Conservation (phyloP, 2,113 vertebrate genomes). For the Trachemys scripta region DNA sequence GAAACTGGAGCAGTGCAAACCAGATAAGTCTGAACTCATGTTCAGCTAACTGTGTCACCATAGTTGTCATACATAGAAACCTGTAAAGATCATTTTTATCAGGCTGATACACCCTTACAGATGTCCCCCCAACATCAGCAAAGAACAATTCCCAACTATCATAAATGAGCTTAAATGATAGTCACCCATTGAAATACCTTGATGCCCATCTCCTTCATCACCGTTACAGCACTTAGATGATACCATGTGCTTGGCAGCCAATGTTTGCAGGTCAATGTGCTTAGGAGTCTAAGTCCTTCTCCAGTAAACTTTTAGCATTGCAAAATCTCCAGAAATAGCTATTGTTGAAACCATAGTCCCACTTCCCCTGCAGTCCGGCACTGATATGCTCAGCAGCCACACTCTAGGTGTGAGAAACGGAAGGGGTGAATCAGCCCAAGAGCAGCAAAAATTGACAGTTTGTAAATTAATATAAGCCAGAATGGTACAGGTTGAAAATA, state of each 20-base stretch:
- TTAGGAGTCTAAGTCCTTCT: neutral
- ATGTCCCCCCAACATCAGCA: neutral
- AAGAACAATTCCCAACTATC: neutral
- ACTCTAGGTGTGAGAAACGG: neutral
- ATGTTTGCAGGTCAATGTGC: neutral
- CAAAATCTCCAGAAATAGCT: neutral
- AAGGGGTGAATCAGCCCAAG: neutral
- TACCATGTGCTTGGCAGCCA: neutral
- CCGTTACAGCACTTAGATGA: neutral
- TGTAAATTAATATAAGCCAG: neutral
- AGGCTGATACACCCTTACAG: neutral
- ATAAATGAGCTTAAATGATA: neutral
- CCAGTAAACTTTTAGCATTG: neutral
- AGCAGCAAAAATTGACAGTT: neutral
- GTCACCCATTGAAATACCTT: neutral
- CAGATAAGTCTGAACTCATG: neutral
- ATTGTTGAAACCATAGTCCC: neutral
- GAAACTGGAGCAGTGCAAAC: neutral
- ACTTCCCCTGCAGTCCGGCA: neutral
- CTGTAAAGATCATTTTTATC: neutral
- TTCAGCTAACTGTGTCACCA: neutral
- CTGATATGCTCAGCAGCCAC: neutral
- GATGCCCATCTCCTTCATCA: neutral
- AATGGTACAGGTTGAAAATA: neutral
- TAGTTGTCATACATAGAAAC: neutral